phyloP scores from a whole-genome alignment of 2,797 vertebrate species.

The Liasis olivaceus region DNA sequence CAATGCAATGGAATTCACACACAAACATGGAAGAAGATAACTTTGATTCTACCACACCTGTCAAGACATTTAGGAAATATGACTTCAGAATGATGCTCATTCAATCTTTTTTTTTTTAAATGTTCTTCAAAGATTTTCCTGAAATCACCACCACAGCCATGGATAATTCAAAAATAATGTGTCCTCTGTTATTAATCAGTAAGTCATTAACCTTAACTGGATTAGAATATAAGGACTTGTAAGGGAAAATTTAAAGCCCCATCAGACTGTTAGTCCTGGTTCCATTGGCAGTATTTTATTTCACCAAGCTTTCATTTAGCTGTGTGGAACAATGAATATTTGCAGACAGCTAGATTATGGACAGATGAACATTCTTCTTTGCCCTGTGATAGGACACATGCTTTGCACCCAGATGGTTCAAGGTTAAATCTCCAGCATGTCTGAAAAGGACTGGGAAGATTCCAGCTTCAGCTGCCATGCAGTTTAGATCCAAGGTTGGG shows the following conservation, averaged over 20 bases:
- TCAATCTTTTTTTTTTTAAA: not conserved
- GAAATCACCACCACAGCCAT: slow-evolving; percentile 1
- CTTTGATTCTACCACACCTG: slow-evolving; percentile 24
- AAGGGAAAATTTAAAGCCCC: slow-evolving; percentile 31
- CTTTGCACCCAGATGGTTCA: not conserved
- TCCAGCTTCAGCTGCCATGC: too few species aligned
- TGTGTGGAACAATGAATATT: not conserved
- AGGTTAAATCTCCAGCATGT: not conserved
- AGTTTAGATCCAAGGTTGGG: too few species aligned
- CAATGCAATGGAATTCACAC: not conserved
- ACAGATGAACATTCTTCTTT: not conserved
- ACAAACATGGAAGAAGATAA: slow-evolving; percentile 26
- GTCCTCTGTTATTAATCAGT: slow-evolving; percentile 42
- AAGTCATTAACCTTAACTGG: slow-evolving; percentile 41
- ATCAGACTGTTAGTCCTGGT: slow-evolving; percentile 24
- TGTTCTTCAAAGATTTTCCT: slow-evolving; percentile 29
- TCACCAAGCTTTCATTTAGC: not conserved
- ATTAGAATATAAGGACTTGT: slow-evolving; percentile 39
- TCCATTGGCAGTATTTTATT: slow-evolving; percentile 3
- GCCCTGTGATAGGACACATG: too few species aligned
- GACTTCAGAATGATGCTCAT: slow-evolving; percentile 24
- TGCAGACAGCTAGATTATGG: not conserved
- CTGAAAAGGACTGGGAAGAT: not conserved
- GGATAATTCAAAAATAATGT: slow-evolving; percentile 31
- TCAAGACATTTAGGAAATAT: slow-evolving; percentile 32